Percentiles rank a stretch among this genome's conserved stretches.
Conservation (phyloP, 2,113 vertebrate species). For the Gallinago undulata region DNA sequence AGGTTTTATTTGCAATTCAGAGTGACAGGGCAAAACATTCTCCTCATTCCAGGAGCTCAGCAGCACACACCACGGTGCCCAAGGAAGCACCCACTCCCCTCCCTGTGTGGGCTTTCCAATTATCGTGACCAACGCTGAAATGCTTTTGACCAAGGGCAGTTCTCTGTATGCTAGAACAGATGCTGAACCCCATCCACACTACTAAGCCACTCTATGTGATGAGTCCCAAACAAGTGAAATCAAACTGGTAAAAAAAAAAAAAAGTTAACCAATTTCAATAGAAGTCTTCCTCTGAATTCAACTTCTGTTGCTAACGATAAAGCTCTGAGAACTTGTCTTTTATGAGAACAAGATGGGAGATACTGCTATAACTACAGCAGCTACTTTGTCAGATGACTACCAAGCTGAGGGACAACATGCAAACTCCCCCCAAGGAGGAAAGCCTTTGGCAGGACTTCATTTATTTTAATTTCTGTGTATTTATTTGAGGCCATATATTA, state of each 20-base stretch:
- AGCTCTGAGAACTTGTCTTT: neutral
- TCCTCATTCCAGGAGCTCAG: neutral
- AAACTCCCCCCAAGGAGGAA: neutral
- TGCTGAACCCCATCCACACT: neutral
- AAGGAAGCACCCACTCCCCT: neutral
- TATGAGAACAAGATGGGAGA: neutral
- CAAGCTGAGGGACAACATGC: neutral
- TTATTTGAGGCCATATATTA: neutral
- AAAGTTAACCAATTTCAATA: neutral
- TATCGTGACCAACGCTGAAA: neutral
- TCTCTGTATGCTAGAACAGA: neutral
- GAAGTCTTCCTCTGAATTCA: neutral
- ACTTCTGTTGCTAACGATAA: neutral
- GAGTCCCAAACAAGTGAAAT: neutral
- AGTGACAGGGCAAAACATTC: fast-evolving
- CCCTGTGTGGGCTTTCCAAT: neutral
- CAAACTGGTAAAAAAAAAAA: neutral
- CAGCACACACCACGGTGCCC: fast-evolving
- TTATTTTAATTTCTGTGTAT: neutral
- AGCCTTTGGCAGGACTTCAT: neutral
- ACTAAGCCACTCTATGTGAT: neutral
- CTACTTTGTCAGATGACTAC: neutral
- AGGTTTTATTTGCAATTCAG: neutral
- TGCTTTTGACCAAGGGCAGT: neutral
- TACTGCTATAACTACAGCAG: neutral